phyloP scores from a whole-genome alignment of 2,797 vertebrate genomes.

The Paramormyrops hopkinsi region DNA sequence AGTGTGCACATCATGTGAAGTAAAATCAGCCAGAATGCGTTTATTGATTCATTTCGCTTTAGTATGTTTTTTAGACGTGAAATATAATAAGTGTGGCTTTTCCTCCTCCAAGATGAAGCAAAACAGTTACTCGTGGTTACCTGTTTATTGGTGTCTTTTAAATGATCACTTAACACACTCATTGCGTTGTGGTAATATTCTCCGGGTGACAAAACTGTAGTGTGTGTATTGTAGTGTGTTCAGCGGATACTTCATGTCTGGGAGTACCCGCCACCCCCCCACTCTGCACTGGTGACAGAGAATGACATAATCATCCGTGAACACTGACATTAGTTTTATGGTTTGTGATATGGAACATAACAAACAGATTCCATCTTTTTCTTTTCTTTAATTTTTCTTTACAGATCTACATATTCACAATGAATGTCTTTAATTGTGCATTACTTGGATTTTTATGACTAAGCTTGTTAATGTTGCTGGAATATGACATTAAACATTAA shows the following conservation, averaged over 20 bases:
- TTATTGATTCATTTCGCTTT: not conserved
- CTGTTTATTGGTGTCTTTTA: not conserved
- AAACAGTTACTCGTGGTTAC: not conserved
- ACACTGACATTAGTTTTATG: not conserved
- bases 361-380: not conserved
- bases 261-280: not conserved
- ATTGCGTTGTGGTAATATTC: not conserved
- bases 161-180: not conserved
- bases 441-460: not conserved
- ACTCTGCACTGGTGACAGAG: not conserved
- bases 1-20: not conserved
- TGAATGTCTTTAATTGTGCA: not conserved
- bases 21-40: not conserved
- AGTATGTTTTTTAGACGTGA: not conserved
- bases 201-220: not conserved
- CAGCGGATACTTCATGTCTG: not conserved
- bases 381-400: not conserved
- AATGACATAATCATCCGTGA: not conserved
- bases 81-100: not conserved
- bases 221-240: not conserved
- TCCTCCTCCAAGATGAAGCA: not conserved
- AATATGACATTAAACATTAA: not conserved
- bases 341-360: not conserved
- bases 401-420: not conserved
- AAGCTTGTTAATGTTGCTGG: not conserved